Conservation (phyloP, 2,797 vertebrate species). For the Cryptoblepharus egeriae region DNA sequence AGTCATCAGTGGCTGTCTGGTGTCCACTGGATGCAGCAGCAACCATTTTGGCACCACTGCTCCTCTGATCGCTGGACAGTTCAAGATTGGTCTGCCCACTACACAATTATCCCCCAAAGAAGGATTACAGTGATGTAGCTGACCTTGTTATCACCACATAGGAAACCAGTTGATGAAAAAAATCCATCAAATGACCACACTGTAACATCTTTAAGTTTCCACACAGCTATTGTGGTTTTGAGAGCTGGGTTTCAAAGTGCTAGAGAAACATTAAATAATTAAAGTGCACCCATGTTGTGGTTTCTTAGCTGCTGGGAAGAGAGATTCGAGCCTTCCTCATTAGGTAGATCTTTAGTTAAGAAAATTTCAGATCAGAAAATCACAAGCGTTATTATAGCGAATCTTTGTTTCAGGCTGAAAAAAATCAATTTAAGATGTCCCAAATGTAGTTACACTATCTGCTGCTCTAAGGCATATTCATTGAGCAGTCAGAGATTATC, state of each 20-base stretch:
- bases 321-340: too few relatives aligned
- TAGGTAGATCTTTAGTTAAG: neutral
- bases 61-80: too few relatives aligned
- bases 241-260: neutral
- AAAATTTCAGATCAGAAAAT: neutral
- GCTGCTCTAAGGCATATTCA: neutral
- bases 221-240: neutral
- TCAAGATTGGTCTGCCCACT: neutral
- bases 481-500: neutral
- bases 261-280: slow-evolving; percentile 1
- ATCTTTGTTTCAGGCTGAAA: neutral
- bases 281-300: neutral
- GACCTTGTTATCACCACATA: neutral
- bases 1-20: too few relatives aligned
- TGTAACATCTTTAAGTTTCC: neutral
- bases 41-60: too few relatives aligned
- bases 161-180: neutral
- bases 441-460: neutral
- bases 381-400: neutral
- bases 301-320: neutral
- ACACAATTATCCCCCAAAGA: neutral
- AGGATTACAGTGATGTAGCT: neutral
- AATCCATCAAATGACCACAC: neutral
- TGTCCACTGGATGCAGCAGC: too few relatives aligned
- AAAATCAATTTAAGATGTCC: neutral